phyloP scores from a whole-genome alignment of 2,797 vertebrate genomes.

The Emydoidea blandingii region DNA sequence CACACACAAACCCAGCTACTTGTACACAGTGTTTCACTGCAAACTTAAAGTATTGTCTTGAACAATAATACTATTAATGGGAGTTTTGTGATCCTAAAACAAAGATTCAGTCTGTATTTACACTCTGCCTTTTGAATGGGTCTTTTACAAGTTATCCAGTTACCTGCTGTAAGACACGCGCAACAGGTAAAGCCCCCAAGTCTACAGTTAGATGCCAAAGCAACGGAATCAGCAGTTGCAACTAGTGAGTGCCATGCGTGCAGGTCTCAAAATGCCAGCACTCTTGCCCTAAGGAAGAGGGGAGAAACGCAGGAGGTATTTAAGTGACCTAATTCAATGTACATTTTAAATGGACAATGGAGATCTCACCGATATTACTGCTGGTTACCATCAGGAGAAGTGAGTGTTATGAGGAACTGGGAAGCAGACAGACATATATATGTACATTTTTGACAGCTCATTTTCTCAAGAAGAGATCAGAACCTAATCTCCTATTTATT shows the following conservation, averaged over 20 bases:
- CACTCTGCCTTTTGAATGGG: neutral
- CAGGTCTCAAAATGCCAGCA: neutral
- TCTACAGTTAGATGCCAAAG: constrained; percentile 50
- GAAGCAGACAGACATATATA: neutral
- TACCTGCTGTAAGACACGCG: neutral
- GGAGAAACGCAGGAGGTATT: neutral
- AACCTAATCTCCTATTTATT: neutral
- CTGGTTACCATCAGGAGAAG: neutral
- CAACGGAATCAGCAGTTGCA: constrained; percentile 39
- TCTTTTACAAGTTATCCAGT: neutral
- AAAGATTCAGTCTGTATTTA: neutral
- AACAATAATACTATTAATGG: rapidly evolving
- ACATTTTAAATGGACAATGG: neutral
- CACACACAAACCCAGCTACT: neutral
- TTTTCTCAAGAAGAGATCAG: neutral
- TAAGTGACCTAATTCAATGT: neutral
- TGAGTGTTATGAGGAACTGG: neutral
- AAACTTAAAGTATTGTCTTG: neutral
- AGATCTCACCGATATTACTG: neutral
- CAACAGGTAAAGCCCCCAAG: constrained; percentile 33
- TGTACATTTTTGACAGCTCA: neutral
- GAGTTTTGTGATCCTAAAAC: neutral
- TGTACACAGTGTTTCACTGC: neutral
- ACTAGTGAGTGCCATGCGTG: neutral
- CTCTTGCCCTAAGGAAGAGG: neutral